Evolutionary conservation across 2,888 invertebrate species (phyloP).

Genomic region (Mythimna loreyi): DNA sequence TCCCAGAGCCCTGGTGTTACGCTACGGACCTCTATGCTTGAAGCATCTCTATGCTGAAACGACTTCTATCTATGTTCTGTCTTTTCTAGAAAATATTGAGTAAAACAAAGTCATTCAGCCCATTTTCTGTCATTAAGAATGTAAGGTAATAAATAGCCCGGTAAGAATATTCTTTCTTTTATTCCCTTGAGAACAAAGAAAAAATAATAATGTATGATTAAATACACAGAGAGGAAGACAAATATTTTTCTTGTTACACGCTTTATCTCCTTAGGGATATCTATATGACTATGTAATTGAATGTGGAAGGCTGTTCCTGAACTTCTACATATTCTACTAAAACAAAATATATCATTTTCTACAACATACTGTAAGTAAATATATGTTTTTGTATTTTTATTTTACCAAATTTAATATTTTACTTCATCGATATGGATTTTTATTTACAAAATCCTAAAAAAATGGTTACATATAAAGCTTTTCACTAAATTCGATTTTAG

Average conservation of each 20-base stretch:
- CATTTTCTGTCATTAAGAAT: not conserved
- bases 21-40: too few relatives aligned
- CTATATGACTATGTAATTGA: slow-evolving; percentile 38
- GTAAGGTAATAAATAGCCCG: not conserved
- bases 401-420: not conserved
- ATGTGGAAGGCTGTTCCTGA: slow-evolving; percentile 39
- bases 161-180: not conserved
- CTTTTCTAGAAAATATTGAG: not conserved
- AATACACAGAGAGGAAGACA: slow-evolving; percentile 30
- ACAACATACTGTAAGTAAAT: not conserved
- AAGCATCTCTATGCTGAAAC: too few relatives aligned
- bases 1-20: too few relatives aligned
- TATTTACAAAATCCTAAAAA: not conserved
- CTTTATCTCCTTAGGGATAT: slow-evolving; percentile 42
- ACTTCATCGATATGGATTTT: not conserved
- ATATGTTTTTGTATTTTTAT: not conserved
- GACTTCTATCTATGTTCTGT: too few relatives aligned
- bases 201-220: slow-evolving; percentile 38
- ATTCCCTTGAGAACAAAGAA: slow-evolving; percentile 5
- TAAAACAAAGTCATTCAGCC: not conserved
- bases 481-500: not conserved
- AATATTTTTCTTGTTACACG: slow-evolving; percentile 30
- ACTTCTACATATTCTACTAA: slow-evolving; percentile 15
- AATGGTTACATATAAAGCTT: not conserved
- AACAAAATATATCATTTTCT: slow-evolving; percentile 7